Percentiles rank a stretch among this genome's conserved stretches.
Conservation (phyloP, 2,113 vertebrate genomes). For the Corythornis madagascariensis region DNA sequence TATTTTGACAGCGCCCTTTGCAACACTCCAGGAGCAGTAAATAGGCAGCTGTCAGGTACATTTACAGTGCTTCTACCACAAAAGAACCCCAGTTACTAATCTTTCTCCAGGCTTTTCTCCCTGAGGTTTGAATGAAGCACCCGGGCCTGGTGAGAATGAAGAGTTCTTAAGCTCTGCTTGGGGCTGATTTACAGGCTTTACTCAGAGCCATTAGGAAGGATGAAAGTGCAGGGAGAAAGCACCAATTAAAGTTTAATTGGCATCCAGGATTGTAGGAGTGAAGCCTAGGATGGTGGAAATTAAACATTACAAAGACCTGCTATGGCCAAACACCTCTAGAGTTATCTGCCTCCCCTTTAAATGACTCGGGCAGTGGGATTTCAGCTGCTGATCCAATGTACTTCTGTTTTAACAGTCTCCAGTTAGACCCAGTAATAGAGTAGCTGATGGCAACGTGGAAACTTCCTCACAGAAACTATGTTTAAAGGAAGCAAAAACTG, state of each 20-base stretch:
- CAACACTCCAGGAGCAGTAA: constrained; percentile 10
- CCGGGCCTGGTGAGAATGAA: not conserved
- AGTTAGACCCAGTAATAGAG: not conserved
- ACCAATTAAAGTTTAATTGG: constrained; percentile 12
- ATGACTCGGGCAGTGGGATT: not conserved
- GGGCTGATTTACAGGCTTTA: not conserved
- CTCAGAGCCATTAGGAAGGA: not conserved
- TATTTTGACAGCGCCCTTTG: constrained; percentile 58
- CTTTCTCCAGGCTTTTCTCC: constrained; percentile 9
- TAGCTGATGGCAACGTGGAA: not conserved
- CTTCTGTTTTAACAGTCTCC: not conserved
- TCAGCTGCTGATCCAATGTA: not conserved
- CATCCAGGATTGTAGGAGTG: not conserved
- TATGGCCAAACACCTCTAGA: not conserved
- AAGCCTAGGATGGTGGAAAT: not conserved
- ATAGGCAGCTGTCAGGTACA: constrained; percentile 61
- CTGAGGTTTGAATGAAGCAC: not conserved
- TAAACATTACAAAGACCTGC: not conserved
- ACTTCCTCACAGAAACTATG: not conserved
- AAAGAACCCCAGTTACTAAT: constrained; percentile 34
- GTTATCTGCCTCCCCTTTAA: not conserved
- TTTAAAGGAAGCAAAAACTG: not conserved
- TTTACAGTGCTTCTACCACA: constrained; percentile 24
- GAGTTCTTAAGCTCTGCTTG: constrained; percentile 22
- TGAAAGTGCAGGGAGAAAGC: not conserved